Evolutionary conservation across 2,797 vertebrate genomes (phyloP).

Genomic region (Nothura maculosa): DNA sequence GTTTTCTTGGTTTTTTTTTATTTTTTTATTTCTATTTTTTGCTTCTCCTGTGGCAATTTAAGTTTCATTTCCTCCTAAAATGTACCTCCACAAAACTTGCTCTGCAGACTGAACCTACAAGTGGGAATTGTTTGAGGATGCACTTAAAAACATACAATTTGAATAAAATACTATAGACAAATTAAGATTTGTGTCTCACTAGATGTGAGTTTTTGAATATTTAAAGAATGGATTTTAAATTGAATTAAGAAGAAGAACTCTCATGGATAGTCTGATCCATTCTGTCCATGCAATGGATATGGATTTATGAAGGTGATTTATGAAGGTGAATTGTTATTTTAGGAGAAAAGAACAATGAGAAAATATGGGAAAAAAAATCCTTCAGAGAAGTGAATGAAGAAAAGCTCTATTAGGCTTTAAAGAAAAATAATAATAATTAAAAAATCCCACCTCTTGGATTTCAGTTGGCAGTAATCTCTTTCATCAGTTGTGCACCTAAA

Average conservation of each 20-base stretch:
- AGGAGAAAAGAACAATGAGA: neutral
- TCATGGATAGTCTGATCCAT: neutral
- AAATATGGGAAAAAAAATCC: neutral
- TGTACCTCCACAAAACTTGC: neutral
- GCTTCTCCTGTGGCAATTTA: neutral
- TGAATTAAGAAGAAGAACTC: neutral
- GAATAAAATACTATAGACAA: neutral
- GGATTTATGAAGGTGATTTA: neutral
- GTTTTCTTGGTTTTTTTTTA: neutral
- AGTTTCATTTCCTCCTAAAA: neutral
- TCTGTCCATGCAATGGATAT: neutral
- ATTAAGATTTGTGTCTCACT: neutral
- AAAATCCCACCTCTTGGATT: neutral
- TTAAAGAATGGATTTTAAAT: neutral
- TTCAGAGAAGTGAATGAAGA: neutral
- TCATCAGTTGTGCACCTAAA: neutral
- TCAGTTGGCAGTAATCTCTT: neutral
- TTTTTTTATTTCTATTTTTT: neutral
- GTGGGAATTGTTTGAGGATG: neutral
- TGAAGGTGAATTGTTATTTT: neutral
- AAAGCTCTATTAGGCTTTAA: neutral
- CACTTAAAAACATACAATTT: neutral
- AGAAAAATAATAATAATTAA: no score
- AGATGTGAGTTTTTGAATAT: neutral
- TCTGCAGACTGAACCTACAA: neutral